phyloP scores from a whole-genome alignment of 2,797 vertebrate species.

The Spondyliosoma cantharus region DNA sequence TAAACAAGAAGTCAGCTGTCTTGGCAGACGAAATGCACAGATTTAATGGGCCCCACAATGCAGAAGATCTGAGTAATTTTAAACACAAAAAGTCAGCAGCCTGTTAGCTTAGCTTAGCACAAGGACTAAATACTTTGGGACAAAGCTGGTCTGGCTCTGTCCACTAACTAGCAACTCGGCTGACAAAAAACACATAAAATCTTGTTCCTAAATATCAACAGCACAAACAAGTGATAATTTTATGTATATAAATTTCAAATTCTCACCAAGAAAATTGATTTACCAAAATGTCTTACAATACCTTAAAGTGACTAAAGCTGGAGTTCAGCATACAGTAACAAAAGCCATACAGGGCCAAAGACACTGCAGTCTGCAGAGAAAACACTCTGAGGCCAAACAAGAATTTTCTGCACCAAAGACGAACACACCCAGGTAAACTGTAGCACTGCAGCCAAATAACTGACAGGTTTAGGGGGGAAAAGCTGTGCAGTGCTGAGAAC shows the following conservation, averaged over 20 bases:
- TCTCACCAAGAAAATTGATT: neutral
- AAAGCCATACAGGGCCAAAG: neutral
- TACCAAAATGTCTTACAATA: constrained; percentile 9
- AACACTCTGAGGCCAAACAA: constrained; percentile 34
- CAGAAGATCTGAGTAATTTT: no score
- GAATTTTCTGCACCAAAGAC: constrained; percentile 56
- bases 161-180: neutral
- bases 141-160: neutral
- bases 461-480: constrained; percentile 37
- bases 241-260: neutral
- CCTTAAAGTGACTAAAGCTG: constrained; percentile 1
- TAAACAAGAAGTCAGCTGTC: no score
- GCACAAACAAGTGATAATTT: neutral
- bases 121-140: neutral
- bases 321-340: constrained; percentile 4
- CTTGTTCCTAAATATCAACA: neutral
- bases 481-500: constrained; percentile 38
- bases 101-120: constrained; percentile 2
- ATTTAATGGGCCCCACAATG: no score
- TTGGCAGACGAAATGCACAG: no score
- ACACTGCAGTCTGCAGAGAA: constrained; percentile 36
- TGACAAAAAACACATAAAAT: neutral
- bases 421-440: constrained; percentile 42
- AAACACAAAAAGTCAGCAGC: neutral
- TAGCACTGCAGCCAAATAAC: constrained; percentile 57